Base-by-base conservation (phyloP, 2,113 vertebrate species). In the Xiphophorus couchianus region DNA sequence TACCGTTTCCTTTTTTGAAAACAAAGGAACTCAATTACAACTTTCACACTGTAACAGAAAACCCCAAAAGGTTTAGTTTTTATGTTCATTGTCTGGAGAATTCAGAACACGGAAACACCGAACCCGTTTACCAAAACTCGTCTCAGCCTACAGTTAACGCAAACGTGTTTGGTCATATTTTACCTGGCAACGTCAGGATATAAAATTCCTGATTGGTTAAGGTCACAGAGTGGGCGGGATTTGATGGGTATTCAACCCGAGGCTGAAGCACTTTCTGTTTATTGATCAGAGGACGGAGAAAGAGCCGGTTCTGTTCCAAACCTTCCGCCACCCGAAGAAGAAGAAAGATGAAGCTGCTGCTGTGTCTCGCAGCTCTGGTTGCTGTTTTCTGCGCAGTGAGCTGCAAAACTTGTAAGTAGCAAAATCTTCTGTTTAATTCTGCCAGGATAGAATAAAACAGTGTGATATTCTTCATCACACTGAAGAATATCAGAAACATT, bases 161-260 rank as follows among this genome's bases (percentile, higher is more conserved):
- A 66, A 91, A 90, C 88, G 82, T 91, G 51, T 67, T 3, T 2
- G 1, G 2, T 3, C 0, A 0, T 17, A 44, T 77, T 84, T 15
- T 30, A 77, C 90, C 90, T 78, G n/a, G 81, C 54, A 89, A 93
- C 90, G 27, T 39, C 3, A 0, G 2, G 2, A 62, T 19, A 1
- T 0, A 7, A 12, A 61, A 67, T 58, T 1, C 33, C 1, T 71
- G 66, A 90, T 91, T 91, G 92, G 89, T 64, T 71, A 33, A 35
- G 1, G 48, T 0, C 19, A 4, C 30, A 17, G 1, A 14, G 30
- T 62, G 81, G 86, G 84, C 74, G 60, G 70, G 14, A 0, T 14
- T 10, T 0, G 73, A 39, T 9, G 27, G 0, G 3, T 0, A 0
- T 0, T 0, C 22, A 28, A 1, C 3, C 1, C 5, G 0, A 1